phyloP scores from a whole-genome alignment of 1,140 invertebrate species.

The Mercenaria mercenaria region DNA sequence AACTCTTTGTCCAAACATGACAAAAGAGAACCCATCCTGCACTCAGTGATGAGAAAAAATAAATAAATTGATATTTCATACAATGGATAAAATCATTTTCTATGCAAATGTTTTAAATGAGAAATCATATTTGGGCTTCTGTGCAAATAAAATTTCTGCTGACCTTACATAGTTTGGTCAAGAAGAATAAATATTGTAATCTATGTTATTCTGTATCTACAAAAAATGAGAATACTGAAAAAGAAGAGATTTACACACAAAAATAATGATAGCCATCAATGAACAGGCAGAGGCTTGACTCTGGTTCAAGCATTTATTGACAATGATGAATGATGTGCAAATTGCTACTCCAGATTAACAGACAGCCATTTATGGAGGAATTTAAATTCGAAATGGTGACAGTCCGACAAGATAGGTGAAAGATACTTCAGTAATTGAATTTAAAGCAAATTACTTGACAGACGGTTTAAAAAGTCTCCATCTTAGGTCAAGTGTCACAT shows the following conservation, averaged over 20 bases:
- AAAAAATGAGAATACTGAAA: neutral
- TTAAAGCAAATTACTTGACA: constrained; percentile 25
- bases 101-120: constrained; percentile 18
- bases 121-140: neutral
- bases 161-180: constrained; percentile 20
- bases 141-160: neutral
- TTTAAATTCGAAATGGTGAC: constrained; percentile 36
- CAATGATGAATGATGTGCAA: constrained; percentile 22
- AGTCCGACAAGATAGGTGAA: constrained; percentile 8
- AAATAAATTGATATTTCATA: constrained; percentile 45
- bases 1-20: constrained; percentile 18
- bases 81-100: constrained; percentile 39
- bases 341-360: constrained; percentile 32
- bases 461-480: neutral
- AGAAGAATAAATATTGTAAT: constrained; percentile 37
- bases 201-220: neutral
- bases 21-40: constrained; percentile 14
- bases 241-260: no score
- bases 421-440: constrained; percentile 41
- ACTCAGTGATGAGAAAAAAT: constrained; percentile 25
- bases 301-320: neutral
- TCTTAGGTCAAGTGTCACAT: neutral
- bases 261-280: no score
- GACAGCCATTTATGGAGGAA: constrained; percentile 32
- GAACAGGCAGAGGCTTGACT: neutral